Evolutionary conservation across 2,113 vertebrate species (phyloP).

Genomic region (Geococcyx californianus): DNA sequence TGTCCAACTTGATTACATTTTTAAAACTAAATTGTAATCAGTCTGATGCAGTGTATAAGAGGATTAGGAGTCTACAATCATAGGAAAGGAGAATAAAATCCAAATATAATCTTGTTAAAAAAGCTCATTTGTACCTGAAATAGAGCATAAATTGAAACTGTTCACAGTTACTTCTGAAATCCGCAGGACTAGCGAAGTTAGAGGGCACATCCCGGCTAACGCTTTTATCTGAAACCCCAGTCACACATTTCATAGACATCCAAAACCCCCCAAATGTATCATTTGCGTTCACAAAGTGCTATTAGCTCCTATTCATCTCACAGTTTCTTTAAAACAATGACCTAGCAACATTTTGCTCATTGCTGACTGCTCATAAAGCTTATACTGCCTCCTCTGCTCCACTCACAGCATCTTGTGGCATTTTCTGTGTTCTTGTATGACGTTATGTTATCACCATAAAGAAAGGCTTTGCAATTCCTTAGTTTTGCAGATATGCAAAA

Average conservation of each 20-base stretch:
- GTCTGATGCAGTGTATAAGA: background rate
- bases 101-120: background rate
- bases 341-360: background rate
- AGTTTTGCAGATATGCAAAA: background rate
- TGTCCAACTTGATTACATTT: background rate
- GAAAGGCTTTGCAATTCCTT: background rate
- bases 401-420: background rate
- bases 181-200: background rate
- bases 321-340: background rate
- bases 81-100: background rate
- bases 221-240: background rate
- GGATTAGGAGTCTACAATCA: background rate
- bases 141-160: background rate
- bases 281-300: background rate
- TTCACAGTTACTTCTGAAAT: background rate
- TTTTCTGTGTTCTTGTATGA: background rate
- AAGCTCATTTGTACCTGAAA: background rate
- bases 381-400: background rate
- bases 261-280: background rate
- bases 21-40: background rate
- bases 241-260: background rate
- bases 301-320: background rate
- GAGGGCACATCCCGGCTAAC: background rate
- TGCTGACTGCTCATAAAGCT: background rate
- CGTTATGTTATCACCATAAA: rapidly evolving